Percentiles rank a stretch among this genome's conserved stretches.
Evolutionary conservation across 2,888 invertebrate species (phyloP).

Genomic region (Psylliodes chrysocephalus): DNA sequence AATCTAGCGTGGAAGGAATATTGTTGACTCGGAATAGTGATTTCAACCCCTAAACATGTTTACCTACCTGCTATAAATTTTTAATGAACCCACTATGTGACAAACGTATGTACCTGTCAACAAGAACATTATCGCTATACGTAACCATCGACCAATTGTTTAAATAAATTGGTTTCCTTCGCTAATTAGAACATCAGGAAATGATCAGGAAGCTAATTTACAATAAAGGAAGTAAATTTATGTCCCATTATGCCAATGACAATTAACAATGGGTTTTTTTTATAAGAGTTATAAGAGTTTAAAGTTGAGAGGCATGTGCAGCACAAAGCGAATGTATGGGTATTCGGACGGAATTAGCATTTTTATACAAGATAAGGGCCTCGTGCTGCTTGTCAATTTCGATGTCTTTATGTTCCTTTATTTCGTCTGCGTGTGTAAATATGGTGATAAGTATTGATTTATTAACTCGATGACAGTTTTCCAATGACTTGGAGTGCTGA

Average conservation of each 20-base stretch:
- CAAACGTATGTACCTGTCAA: too few relatives aligned
- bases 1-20: too few relatives aligned
- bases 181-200: too few relatives aligned
- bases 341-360: slow-evolving; percentile 16
- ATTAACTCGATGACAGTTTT: neutral
- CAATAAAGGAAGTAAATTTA: slow-evolving; percentile 3
- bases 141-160: neutral
- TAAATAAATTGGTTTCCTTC: neutral
- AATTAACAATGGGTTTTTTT: neutral
- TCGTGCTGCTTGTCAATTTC: slow-evolving; percentile 19
- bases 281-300: neutral
- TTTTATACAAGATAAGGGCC: slow-evolving; percentile 28
- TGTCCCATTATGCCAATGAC: slow-evolving; percentile 7
- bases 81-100: too few relatives aligned
- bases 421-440: neutral
- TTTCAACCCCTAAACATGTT: too few relatives aligned
- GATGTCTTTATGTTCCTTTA: slow-evolving; percentile 27
- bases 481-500: too few relatives aligned
- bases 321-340: neutral
- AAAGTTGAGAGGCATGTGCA: slow-evolving; percentile 4
- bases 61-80: too few relatives aligned
- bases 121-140: too few relatives aligned
- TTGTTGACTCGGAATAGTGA: too few relatives aligned
- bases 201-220: slow-evolving; percentile 3
- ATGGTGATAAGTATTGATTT: neutral